phyloP scores from a whole-genome alignment of 2,888 invertebrate genomes.

The Phaedon cochleariae region DNA sequence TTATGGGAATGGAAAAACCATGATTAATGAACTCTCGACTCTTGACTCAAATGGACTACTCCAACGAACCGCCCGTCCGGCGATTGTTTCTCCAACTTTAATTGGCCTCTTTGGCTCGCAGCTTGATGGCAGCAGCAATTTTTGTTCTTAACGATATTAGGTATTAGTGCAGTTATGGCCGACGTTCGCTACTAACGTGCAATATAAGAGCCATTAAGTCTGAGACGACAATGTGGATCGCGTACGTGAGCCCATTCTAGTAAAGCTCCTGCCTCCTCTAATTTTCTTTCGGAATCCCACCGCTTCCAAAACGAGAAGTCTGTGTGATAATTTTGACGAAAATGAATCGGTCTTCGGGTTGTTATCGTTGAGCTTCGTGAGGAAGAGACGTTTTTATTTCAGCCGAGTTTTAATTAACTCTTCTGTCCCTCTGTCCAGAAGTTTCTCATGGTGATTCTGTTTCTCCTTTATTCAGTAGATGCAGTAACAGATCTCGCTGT shows the following conservation, averaged over 20 bases:
- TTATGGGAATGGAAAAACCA: too few species aligned
- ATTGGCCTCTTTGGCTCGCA: conserved; percentile 43
- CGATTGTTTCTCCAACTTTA: conserved; percentile 29
- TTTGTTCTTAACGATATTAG: conserved; percentile 43
- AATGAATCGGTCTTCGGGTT: not conserved
- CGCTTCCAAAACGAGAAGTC: not conserved
- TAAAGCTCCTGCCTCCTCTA: conserved; percentile 24
- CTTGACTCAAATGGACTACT: not conserved
- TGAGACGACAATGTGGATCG: conserved; percentile 35
- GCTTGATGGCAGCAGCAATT: conserved; percentile 38
- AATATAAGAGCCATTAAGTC: conserved; percentile 40
- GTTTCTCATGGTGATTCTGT: too few species aligned
- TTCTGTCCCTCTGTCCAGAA: too few species aligned
- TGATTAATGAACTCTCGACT: not conserved
- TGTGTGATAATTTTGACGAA: not conserved
- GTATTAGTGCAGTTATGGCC: conserved; percentile 37
- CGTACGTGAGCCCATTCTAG: conserved; percentile 35
- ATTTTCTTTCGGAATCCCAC: conserved; percentile 24
- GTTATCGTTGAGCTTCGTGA: not conserved
- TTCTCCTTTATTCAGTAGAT: too few species aligned
- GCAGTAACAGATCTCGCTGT: too few species aligned
- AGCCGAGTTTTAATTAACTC: not conserved
- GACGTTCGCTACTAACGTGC: conserved; percentile 39
- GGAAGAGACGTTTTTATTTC: conserved; percentile 17
- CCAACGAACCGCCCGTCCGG: not conserved